Base-by-base conservation (phyloP, 2,888 invertebrate genomes). In the Cyclophora punctaria region DNA sequence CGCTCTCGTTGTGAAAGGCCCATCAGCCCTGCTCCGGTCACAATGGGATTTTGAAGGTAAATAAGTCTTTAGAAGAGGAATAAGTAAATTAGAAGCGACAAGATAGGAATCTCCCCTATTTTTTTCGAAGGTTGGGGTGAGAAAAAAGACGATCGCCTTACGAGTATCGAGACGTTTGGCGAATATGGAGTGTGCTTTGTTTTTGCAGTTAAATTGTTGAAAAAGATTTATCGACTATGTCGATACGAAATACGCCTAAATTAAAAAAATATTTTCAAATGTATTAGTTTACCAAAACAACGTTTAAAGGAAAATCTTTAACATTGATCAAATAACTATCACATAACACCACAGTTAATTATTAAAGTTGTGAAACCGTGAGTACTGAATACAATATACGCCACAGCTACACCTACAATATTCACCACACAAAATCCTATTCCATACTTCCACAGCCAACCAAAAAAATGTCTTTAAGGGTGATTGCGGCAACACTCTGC, bases 31-130 rank as follows among this genome's bases (percentile, higher is more conserved):
- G 79, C 78, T 72, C 67, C 78, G 77, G 80, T 73, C 81, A 88
- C 88, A 88, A 89, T 87, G 81, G 86, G 88, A 88, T 88, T 89
- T 88, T 83, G 85, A 87, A 89, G 86, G 92, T 92, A 92, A 92
- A 93, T 92, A 92, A 92, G 92, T 91, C 91, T 90, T 90, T 90
- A 91, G 90, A 90, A 91, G 90, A 90, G 90, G 91, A 91, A 92
- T 92, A 93, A 93, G 92, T 93, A 93, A 93, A 93, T 93, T 93
- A 93, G 92, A 92, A 91, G 90, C 91, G 90, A 86, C 90, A 91
- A 91, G 93, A 93, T 93, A 93, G 91, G 91, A 90, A 92, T 92
- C 92, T 92, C 91, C 92, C 92, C 91, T 88, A 90, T 88, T 88
- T 90, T 86, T 82, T 72, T 69, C 69, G 66, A 78, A 78, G 79